Conservation (phyloP, 2,888 invertebrate genomes). For the Epinotia demarniana region DNA sequence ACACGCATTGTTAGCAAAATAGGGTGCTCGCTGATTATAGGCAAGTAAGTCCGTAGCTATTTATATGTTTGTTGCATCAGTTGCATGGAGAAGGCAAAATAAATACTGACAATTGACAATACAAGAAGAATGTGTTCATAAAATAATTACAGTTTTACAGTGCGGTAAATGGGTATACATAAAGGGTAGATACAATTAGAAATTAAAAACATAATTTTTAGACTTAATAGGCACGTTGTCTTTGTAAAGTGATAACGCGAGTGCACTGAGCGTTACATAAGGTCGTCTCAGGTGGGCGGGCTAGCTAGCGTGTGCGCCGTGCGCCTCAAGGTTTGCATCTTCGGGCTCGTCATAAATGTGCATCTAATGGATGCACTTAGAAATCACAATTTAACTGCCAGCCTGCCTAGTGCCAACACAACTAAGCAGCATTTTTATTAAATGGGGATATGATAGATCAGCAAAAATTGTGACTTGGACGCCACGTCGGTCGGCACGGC, state of each 20-base stretch:
- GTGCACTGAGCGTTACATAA: constrained; percentile 62
- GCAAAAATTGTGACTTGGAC: not conserved
- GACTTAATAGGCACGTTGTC: constrained; percentile 49
- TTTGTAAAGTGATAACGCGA: constrained; percentile 62
- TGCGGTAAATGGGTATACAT: not conserved
- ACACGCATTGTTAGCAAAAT: constrained; percentile 19
- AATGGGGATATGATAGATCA: not conserved
- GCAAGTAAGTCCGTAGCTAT: not conserved
- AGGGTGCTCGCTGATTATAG: not conserved
- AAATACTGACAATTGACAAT: not conserved
- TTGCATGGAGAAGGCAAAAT: not conserved
- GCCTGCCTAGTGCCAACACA: not conserved
- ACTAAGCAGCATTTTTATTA: not conserved
- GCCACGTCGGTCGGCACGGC: not conserved
- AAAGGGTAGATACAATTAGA: constrained; percentile 37
- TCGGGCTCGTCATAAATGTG: constrained; percentile 20
- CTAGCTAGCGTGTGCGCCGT: constrained; percentile 50
- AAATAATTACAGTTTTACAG: not conserved
- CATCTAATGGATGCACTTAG: constrained; percentile 31
- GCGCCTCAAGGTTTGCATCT: constrained; percentile 54
- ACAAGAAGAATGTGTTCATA: not conserved
- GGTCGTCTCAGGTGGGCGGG: constrained; percentile 60
- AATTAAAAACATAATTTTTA: constrained; percentile 49
- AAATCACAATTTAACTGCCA: constrained; percentile 11
- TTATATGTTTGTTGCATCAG: not conserved